phyloP scores from a whole-genome alignment of 1,140 invertebrate species.

The Diuraphis noxia region DNA sequence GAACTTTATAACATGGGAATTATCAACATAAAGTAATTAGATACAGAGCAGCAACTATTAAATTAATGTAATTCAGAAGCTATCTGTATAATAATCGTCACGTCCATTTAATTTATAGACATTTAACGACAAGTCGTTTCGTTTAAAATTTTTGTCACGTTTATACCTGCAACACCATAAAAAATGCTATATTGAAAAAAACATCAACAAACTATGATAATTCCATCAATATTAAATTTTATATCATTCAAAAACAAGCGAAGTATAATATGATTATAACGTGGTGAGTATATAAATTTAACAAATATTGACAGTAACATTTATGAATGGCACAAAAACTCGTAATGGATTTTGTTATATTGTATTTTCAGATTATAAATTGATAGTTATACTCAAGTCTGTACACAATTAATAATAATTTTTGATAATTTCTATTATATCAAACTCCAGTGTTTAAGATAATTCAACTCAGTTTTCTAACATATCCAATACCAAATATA shows the following conservation, averaged over 20 bases:
- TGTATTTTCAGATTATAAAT: background rate
- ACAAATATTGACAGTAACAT: background rate
- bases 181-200: background rate
- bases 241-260: background rate
- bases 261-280: background rate
- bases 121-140: slow-evolving; percentile 3
- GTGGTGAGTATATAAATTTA: background rate
- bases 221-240: background rate
- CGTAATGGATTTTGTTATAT: background rate
- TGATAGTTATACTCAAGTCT: rapidly evolving
- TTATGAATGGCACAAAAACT: background rate
- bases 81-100: background rate
- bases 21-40: background rate
- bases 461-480: background rate
- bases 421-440: background rate
- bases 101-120: background rate
- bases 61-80: background rate
- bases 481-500: background rate
- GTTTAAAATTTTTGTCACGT: background rate
- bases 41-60: background rate
- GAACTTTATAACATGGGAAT: background rate
- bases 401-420: background rate
- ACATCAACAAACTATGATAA: slow-evolving; percentile 10
- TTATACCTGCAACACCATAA: background rate
- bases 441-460: background rate